Percentiles rank a stretch among this genome's conserved stretches.
phyloP scores from a whole-genome alignment of 2,888 invertebrate species.

The Epinotia bilunana region DNA sequence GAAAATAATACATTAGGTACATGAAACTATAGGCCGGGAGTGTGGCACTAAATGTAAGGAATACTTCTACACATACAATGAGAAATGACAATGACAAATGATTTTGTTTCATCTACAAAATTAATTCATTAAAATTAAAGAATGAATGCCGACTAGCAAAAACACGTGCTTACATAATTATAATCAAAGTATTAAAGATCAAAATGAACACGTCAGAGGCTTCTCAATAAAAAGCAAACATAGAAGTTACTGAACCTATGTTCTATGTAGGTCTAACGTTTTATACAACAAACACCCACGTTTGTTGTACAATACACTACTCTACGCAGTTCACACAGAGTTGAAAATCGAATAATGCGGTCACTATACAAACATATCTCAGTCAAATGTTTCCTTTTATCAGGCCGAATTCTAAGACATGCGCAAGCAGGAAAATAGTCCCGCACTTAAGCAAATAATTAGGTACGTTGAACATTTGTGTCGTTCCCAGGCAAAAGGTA shows the following conservation, averaged over 20 bases:
- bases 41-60: slow-evolving; percentile 49
- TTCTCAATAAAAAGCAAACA: not conserved
- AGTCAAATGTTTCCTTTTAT: not conserved
- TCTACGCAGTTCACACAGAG: too few relatives aligned
- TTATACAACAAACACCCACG: too few relatives aligned
- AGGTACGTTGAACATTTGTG: slow-evolving; percentile 13
- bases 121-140: slow-evolving; percentile 26
- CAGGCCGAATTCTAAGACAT: not conserved
- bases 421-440: not conserved
- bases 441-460: slow-evolving; percentile 8
- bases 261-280: too few relatives aligned
- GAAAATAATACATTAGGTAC: slow-evolving; percentile 53
- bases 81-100: slow-evolving; percentile 34
- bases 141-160: slow-evolving; percentile 62
- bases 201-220: not conserved
- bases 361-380: too few relatives aligned
- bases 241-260: not conserved
- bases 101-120: slow-evolving; percentile 41
- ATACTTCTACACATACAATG: slow-evolving; percentile 29
- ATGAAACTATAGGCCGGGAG: slow-evolving; percentile 54
- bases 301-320: too few relatives aligned
- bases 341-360: too few relatives aligned
- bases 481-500: not conserved
- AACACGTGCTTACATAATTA: slow-evolving; percentile 45
- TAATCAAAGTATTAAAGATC: slow-evolving; percentile 10